A percentile compares a stretch with the other conserved stretches of the same genome.
Conservation (phyloP, 2,888 invertebrate genomes). For the Tipula helvola region DNA sequence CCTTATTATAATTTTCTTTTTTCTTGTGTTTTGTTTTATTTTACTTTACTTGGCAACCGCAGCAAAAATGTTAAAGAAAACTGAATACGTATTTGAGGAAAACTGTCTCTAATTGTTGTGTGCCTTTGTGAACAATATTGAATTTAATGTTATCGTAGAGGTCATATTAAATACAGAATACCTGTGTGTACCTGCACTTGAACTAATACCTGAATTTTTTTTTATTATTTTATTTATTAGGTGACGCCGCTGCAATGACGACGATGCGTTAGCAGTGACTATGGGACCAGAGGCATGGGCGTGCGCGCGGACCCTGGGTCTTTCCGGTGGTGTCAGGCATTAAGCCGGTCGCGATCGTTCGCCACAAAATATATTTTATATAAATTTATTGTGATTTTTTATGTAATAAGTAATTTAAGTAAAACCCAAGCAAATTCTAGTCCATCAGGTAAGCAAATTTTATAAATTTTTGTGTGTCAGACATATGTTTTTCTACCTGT, state of each 20-base stretch:
- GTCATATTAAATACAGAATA: background rate
- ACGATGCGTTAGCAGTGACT: conserved; percentile 63
- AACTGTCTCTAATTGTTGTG: background rate
- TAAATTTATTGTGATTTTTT: conserved; percentile 25
- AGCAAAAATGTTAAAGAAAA: background rate
- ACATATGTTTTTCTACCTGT: background rate
- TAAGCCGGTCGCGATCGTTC: conserved; percentile 45
- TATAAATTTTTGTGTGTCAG: background rate
- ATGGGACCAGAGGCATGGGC: conserved; percentile 88
- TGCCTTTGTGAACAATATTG: background rate
- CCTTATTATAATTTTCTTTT: background rate
- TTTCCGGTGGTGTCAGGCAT: conserved; percentile 49
- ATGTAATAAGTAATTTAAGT: conserved; percentile 12
- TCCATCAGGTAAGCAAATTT: conserved; percentile 12
- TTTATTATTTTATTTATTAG: conserved; percentile 26
- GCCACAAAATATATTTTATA: conserved; percentile 38
- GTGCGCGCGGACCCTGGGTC: conserved; percentile 75
- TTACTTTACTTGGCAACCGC: background rate
- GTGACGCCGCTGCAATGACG: conserved; percentile 56
- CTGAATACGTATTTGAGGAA: background rate
- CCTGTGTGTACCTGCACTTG: background rate
- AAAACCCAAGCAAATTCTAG: conserved; percentile 17
- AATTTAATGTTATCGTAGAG: background rate
- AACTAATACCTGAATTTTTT: background rate
- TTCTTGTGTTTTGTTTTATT: background rate